A percentile compares a stretch with the other conserved stretches of the same genome.
Conservation (phyloP, 2,797 vertebrate species). For the Sebastes cheni region DNA sequence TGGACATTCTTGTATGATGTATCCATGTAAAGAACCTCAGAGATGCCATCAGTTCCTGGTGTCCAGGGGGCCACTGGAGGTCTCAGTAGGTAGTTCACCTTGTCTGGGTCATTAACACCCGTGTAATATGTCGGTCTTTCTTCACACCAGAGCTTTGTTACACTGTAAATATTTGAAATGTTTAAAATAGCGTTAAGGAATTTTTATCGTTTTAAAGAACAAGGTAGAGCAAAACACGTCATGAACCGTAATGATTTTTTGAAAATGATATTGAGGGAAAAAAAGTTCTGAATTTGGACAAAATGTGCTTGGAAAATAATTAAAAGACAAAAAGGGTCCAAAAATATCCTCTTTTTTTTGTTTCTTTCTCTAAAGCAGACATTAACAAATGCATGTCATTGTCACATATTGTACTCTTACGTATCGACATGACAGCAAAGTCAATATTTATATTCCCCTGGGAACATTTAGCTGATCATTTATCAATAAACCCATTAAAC, state of each 20-base stretch:
- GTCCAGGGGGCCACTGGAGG: not conserved
- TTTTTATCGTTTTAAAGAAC: conserved; percentile 44
- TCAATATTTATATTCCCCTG: conserved; percentile 24
- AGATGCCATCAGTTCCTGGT: conserved; percentile 31
- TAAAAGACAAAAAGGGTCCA: conserved; percentile 43
- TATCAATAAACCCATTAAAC: conserved; percentile 37
- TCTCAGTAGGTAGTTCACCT: conserved; percentile 20
- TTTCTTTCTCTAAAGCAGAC: not conserved
- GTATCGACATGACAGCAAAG: not conserved
- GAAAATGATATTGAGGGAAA: not conserved
- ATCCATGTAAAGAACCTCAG: conserved; percentile 35
- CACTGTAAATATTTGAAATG: conserved; percentile 68
- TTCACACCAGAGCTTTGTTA: conserved; percentile 58
- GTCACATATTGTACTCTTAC: not conserved
- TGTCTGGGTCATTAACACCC: conserved; percentile 20
- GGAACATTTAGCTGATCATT: conserved; percentile 29
- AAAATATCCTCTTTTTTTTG: not conserved
- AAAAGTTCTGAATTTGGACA: not conserved
- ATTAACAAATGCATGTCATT: not conserved
- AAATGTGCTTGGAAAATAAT: conserved; percentile 42
- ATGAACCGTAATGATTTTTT: conserved; percentile 23
- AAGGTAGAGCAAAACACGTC: conserved; percentile 5
- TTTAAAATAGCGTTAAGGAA: not conserved
- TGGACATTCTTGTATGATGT: conserved; percentile 33
- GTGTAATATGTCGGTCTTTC: conserved; percentile 43